Percentiles rank a stretch among this genome's conserved stretches.
Conservation (phyloP, 2,888 invertebrate species). For the Uropetala carovei region DNA sequence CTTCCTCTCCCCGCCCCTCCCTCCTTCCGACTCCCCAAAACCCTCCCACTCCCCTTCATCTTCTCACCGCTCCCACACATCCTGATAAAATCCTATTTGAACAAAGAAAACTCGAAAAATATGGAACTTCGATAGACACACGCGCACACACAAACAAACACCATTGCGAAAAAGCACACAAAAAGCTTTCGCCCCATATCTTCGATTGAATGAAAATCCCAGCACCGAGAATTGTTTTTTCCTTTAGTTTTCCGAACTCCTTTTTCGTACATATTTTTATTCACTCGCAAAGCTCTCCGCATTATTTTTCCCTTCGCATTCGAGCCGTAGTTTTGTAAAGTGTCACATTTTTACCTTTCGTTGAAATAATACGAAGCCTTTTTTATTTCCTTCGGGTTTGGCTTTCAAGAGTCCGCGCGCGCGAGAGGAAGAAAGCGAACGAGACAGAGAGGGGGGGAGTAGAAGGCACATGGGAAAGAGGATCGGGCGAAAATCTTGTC, state of each 20-base stretch:
- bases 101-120: neutral
- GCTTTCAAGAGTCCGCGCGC: neutral
- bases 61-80: neutral
- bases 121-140: constrained; percentile 2
- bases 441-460: neutral
- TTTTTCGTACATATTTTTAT: neutral
- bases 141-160: neutral
- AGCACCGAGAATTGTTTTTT: neutral
- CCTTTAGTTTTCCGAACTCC: neutral
- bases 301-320: neutral
- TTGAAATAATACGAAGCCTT: neutral
- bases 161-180: neutral
- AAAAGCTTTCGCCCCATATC: neutral
- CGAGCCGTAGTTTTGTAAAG: constrained; percentile 32
- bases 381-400: constrained; percentile 3
- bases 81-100: constrained; percentile 18
- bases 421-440: neutral
- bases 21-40: neutral
- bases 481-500: neutral
- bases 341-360: constrained; percentile 46
- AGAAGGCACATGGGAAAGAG: neutral
- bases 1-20: neutral
- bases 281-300: neutral
- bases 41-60: neutral
- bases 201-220: constrained; percentile 40